phyloP scores from a whole-genome alignment of 2,797 vertebrate genomes.

The Erithacus rubecula region DNA sequence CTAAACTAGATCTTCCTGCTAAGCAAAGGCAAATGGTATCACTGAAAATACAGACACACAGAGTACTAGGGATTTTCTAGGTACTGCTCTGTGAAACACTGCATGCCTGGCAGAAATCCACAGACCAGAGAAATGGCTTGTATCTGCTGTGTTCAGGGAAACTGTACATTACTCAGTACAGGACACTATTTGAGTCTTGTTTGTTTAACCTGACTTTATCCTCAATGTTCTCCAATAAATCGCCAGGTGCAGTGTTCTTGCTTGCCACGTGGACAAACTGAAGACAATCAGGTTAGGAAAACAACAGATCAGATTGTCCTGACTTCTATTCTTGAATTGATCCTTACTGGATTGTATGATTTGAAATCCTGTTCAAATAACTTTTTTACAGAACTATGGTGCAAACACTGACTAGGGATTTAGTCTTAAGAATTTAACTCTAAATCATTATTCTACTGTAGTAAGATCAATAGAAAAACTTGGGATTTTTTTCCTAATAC shows the following conservation, averaged over 20 bases:
- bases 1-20: not conserved
- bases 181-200: not conserved
- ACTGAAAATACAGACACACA: not conserved
- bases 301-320: not conserved
- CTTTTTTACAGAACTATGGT: not conserved
- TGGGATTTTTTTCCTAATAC: not conserved
- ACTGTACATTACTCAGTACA: not conserved
- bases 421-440: not conserved
- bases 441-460: not conserved
- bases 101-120: not conserved
- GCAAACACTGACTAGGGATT: not conserved
- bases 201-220: conserved; percentile 4
- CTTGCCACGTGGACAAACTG: not conserved
- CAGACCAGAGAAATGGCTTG: not conserved
- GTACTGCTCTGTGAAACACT: not conserved
- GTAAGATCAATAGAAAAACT: not conserved
- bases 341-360: not conserved
- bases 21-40: not conserved
- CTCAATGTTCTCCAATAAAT: not conserved
- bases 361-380: not conserved
- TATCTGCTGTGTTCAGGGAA: not conserved
- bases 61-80: not conserved
- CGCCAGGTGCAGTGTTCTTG: not conserved
- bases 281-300: not conserved
- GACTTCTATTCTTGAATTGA: not conserved